These are phyloP conservation scores for Phrynocephalus vlangalii DNA, from an alignment of 2,797 vertebrate species.

Conservation along the genomic window DNA sequence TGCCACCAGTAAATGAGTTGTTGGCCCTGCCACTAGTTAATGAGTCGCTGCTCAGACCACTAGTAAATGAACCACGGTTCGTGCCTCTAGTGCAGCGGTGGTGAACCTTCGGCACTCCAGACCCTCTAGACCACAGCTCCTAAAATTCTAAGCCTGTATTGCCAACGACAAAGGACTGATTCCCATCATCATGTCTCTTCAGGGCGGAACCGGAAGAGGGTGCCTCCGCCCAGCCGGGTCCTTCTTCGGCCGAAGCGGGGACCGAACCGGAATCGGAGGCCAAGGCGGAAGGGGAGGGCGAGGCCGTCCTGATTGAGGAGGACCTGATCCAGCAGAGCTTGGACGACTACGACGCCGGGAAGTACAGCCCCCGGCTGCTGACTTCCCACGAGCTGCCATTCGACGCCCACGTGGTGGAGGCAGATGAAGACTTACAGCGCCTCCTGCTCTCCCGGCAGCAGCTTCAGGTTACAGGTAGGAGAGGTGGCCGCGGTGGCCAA, in stretches of 20 bases:
- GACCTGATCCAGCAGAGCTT: constrained; percentile 98
- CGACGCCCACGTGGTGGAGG: constrained; percentile 88
- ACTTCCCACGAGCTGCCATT: constrained; percentile 88
- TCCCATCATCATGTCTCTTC: background rate
- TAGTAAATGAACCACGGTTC: too few relatives aligned
- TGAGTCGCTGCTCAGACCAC: too few relatives aligned
- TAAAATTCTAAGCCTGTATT: too few relatives aligned
- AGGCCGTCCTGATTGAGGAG: constrained; percentile 95
- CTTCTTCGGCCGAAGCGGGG: constrained; percentile 56
- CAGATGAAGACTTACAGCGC: constrained; percentile 88
- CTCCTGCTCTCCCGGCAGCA: constrained; percentile 89
- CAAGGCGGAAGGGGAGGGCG: constrained; percentile 79
- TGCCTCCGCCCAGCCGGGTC: constrained; percentile 52
- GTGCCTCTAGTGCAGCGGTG: too few relatives aligned
- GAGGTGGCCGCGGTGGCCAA: too few relatives aligned
- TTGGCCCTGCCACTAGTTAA: too few relatives aligned
- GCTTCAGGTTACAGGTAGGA: constrained; percentile 92
- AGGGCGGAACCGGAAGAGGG: constrained; percentile 72
- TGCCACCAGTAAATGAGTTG: too few relatives aligned
- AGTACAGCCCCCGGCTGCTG: constrained; percentile 92
- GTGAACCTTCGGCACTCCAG: too few relatives aligned
- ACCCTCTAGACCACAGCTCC: too few relatives aligned
- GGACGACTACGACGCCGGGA: constrained; percentile 92
- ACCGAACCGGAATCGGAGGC: constrained; percentile 59
- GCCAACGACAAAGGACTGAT: too few relatives aligned